These are phyloP conservation scores for Coreius guichenoti DNA, from an alignment of 2,797 vertebrate genomes.

Conservation along the genomic window DNA sequence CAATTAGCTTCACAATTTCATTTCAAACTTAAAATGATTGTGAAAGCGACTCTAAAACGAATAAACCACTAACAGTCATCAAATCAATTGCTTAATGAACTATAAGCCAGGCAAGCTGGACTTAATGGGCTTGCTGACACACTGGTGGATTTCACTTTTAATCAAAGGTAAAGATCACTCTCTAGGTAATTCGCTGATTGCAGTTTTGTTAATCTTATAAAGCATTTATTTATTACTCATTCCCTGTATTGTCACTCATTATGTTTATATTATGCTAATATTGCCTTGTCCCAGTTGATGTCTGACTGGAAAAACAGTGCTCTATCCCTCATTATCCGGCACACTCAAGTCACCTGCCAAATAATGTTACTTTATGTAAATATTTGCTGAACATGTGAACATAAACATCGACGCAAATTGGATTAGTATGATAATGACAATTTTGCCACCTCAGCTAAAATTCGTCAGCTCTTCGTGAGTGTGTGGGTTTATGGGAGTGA, in stretches of 20 bases:
- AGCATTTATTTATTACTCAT: slow-evolving; percentile 32
- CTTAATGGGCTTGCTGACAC: slow-evolving; percentile 43
- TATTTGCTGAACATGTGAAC: slow-evolving; percentile 52
- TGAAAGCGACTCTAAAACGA: slow-evolving; percentile 9
- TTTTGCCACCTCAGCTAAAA: slow-evolving; percentile 44
- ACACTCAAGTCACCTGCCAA: slow-evolving; percentile 40
- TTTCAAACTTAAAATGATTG: not conserved
- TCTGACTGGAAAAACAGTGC: slow-evolving; percentile 4
- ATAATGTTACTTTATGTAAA: slow-evolving; percentile 56
- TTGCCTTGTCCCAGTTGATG: slow-evolving; percentile 39
- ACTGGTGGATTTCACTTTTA: slow-evolving; percentile 42
- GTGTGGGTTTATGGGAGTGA: not conserved
- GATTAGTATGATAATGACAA: slow-evolving; percentile 52
- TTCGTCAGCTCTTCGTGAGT: not conserved
- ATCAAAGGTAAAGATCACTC: slow-evolving; percentile 43
- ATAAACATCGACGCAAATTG: slow-evolving; percentile 42
- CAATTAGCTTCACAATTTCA: slow-evolving; percentile 17
- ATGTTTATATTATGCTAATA: slow-evolving; percentile 58
- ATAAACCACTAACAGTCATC: slow-evolving; percentile 26
- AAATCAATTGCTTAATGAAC: slow-evolving; percentile 46
- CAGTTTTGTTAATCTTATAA: slow-evolving; percentile 43
- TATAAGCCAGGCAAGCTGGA: slow-evolving; percentile 35
- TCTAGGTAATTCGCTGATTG: slow-evolving; percentile 29
- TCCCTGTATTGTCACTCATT: slow-evolving; percentile 39
- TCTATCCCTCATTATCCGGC: slow-evolving; percentile 47